These are phyloP conservation scores for Eudasyphora cyanicolor DNA, from an alignment of 2,888 invertebrate species.

Conservation along the genomic window DNA sequence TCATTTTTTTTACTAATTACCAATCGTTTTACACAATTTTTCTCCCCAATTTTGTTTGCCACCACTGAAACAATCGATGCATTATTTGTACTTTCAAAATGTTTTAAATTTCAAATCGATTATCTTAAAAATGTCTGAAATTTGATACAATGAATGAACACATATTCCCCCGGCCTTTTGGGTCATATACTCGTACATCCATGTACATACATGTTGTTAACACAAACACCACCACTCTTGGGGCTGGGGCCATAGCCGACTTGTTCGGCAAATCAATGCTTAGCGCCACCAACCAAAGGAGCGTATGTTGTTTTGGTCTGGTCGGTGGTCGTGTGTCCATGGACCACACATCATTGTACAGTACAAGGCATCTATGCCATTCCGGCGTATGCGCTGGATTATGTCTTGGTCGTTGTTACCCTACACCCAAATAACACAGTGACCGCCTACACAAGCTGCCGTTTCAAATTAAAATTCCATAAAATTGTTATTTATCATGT, in stretches of 20 bases:
- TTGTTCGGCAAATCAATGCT: conserved; percentile 54
- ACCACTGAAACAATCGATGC: too few species aligned
- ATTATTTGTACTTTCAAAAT: conserved; percentile 2
- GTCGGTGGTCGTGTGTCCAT: conserved; percentile 1
- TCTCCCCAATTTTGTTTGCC: not conserved
- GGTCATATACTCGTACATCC: not conserved
- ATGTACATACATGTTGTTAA: not conserved
- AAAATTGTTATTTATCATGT: conserved; percentile 56
- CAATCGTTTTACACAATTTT: too few species aligned
- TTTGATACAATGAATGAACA: not conserved
- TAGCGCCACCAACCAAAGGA: conserved; percentile 53
- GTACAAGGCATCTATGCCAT: not conserved
- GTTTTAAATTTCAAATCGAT: not conserved
- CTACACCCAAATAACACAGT: conserved; percentile 52
- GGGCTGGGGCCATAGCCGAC: not conserved
- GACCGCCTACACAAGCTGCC: conserved; percentile 60
- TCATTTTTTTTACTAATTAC: too few species aligned
- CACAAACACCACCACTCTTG: not conserved
- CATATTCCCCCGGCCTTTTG: not conserved
- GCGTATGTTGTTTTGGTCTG: too few species aligned
- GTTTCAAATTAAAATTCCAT: conserved; percentile 62
- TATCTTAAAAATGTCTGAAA: not conserved
- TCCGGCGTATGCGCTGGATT: conserved; percentile 1
- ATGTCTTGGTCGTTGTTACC: conserved; percentile 37
- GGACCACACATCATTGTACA: not conserved